Base-by-base conservation (phyloP, 2,888 invertebrate species). In the Pogonocherus hispidulus region DNA sequence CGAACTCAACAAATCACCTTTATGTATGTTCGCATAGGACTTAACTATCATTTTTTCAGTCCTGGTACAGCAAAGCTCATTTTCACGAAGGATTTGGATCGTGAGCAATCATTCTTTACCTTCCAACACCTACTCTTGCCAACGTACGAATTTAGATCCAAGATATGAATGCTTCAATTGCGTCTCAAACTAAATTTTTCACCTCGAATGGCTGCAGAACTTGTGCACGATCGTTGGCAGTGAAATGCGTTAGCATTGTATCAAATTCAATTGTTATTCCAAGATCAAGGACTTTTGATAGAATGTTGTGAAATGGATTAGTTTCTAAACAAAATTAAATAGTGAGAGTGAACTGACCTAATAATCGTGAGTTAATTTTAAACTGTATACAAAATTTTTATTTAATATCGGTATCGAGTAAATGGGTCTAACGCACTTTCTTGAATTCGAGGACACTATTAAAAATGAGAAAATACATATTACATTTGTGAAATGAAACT, bases 111-210 rank as follows among this genome's bases (percentile, higher is more conserved):
- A 63, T 35, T 56, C 32, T 56, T 46, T 56, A 27, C 64, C 52
- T 64, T 64, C 64, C 54, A 64, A 64, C 64, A 64, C 64, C 47
- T 64, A 64, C 56, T 64, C 47, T 56, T 47, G 46, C 35, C 37
- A 62, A 62, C 47, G 19, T 64, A 64, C 55, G 56, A 44, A 64
- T 63, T 63, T 63, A 52, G 63, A 63, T 63, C 16, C 19, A 3
- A 55, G 64, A 64, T 64, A 64, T 64, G 35, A 64, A 64, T 64
- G 64, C 64, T 64, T 64, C 64, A 64, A 64, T 64, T 64, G 47
- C 49, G 64, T 14, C 52, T 52, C 41, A 56, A 56, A 41, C 47
- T 6, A 62, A 62, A 32, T 62, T 60, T 60, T 47, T 60, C 27
- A 23, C 47, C 23, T 47, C 47, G 51, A 49, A 32, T n/a, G 14